Evolutionary conservation across 2,888 invertebrate species (phyloP), one percentile per base, ranked within the genome.

Genomic region (Chromoteleia sp.): DNA sequence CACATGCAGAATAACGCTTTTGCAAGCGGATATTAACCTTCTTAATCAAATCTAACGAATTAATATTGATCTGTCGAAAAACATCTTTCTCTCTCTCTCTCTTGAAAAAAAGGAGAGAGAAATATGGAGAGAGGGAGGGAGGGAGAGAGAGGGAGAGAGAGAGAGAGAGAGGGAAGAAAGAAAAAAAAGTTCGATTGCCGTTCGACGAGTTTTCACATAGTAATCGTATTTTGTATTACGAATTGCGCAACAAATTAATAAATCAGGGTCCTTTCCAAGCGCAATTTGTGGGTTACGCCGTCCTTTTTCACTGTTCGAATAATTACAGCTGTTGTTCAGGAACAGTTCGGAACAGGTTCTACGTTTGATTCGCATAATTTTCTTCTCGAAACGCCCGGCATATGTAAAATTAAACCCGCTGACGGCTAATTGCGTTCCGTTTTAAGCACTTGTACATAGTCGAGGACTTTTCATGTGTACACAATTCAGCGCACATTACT

Each of bases 361-460:
- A 52, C 75, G 58, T 81, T 81, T 81, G 81, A 81, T 71, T 81
- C 81, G 71, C 76, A 76, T 81, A 76, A 81, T 81, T 81, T 81
- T 76, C 70, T 76, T 39, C 71, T 71, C 75, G 76, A 71, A 81
- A 65, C 59, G 71, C 81, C 54, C 59, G 71, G 76, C 76, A 81
- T 80, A 80, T 80, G 80, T 80, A 80, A 76, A 76, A 81, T 81
- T 76, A 71, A 81, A 71, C 52, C 59, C 76, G 81, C 76, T 58
- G 65, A 76, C 81, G 76, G 81, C 81, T 81, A 81, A 81, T 81
- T 81, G 81, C 75, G 71, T 67, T 71, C 81, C 76, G 76, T 81
- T 81, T 76, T 75, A 81, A 81, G 73, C 76, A 76, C 76, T 81
- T 76, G 81, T 81, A 81, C 73, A 76, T 15, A 70, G 65, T 81